Evolutionary conservation across 2,113 vertebrate species (phyloP).

Genomic region (Cervus canadensis): DNA sequence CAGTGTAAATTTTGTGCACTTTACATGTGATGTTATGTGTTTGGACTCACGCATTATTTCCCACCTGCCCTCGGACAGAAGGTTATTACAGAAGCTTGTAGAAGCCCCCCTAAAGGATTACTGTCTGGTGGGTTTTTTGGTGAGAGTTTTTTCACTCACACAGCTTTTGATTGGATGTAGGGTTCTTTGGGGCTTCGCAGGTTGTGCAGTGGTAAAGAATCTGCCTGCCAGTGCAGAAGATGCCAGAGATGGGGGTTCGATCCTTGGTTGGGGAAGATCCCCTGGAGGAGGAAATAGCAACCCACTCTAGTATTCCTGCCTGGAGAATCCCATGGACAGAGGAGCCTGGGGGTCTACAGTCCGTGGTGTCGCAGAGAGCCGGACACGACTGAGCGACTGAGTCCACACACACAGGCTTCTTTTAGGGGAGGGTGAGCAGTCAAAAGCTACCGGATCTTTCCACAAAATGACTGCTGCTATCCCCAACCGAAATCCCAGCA

Average conservation of each 20-base stretch:
- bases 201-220: not conserved
- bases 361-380: not conserved
- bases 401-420: not conserved
- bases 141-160: not conserved
- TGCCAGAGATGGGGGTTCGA: not conserved
- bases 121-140: not conserved
- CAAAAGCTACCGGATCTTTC: not conserved
- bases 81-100: not conserved
- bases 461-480: not conserved
- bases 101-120: not conserved
- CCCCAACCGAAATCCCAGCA: not conserved
- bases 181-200: not conserved
- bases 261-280: not conserved
- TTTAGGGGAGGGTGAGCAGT: not conserved
- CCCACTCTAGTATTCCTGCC: not conserved
- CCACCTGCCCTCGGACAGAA: not conserved
- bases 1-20: not conserved
- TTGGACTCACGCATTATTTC: not conserved
- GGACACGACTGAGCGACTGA: not conserved
- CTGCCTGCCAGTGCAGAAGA: not conserved
- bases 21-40: accelerated
- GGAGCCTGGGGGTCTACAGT: not conserved
- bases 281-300: not conserved
- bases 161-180: not conserved
- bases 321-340: not conserved